Percentiles rank a stretch among this genome's conserved stretches.
Conservation (phyloP, 2,113 vertebrate species). For the Noturus placidus region DNA sequence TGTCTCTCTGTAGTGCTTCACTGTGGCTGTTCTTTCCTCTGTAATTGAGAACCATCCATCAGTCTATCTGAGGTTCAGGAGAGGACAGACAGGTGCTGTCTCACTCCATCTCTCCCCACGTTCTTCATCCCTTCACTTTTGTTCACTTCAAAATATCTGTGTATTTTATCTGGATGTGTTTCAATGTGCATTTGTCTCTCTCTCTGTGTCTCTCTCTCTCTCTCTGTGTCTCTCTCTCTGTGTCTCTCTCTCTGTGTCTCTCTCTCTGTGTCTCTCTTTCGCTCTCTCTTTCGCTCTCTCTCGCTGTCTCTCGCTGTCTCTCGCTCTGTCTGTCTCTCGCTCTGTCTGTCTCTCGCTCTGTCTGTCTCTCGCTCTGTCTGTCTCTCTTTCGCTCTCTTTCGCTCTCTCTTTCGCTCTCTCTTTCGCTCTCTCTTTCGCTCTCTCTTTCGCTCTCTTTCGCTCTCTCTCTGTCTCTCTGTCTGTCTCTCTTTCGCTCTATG, state of each 20-base stretch:
- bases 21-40: conserved; percentile 96
- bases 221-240: background rate
- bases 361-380: too few species aligned
- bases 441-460: too few species aligned
- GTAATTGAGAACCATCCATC: conserved; percentile 97
- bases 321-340: too few species aligned
- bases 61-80: conserved; percentile 91
- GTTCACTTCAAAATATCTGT: background rate
- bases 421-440: too few species aligned
- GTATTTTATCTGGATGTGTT: background rate
- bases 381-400: too few species aligned
- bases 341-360: too few species aligned
- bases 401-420: too few species aligned
- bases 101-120: background rate
- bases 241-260: conserved; percentile 9
- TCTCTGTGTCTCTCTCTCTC: background rate
- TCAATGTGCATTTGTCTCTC: background rate
- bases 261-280: conserved; percentile 5
- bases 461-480: too few species aligned
- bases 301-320: too few species aligned
- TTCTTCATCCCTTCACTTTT: background rate
- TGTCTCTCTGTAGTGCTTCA: conserved; percentile 88
- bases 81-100: conserved; percentile 92
- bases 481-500: too few species aligned
- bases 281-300: too few species aligned